These are phyloP conservation scores for Troilus luridus DNA, from an alignment of 2,888 invertebrate genomes.

Conservation along the genomic window DNA sequence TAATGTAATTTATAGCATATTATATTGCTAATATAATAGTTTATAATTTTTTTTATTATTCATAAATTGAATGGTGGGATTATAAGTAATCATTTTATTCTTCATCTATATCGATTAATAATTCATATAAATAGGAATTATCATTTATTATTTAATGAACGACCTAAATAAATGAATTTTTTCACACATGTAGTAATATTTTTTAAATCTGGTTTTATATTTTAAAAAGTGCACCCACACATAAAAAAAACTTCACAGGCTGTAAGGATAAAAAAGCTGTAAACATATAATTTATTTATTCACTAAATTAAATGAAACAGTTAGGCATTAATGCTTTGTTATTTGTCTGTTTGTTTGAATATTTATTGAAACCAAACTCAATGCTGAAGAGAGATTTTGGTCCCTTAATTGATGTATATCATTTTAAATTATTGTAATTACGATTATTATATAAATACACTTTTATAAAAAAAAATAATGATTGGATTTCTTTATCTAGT, in stretches of 20 bases:
- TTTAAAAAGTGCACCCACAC: neutral
- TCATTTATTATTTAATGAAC: no score
- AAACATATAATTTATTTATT: neutral
- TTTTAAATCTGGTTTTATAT: neutral
- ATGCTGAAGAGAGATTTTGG: no score
- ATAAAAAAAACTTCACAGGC: neutral
- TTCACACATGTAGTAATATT: neutral
- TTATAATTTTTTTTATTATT: no score
- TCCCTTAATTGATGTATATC: neutral
- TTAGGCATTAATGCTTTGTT: neutral
- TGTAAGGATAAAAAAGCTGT: neutral
- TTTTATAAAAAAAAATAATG: neutral
- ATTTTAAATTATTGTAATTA: neutral
- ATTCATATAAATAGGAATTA: no score
- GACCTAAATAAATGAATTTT: no score
- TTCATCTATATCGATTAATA: no score
- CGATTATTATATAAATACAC: neutral
- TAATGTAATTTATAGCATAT: no score
- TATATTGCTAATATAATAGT: no score
- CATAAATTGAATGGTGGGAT: no score
- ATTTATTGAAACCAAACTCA: neutral
- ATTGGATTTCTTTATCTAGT: neutral
- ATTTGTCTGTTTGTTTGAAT: neutral
- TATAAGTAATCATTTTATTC: no score
- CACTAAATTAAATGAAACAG: neutral